Evolutionary conservation across 2,888 invertebrate species (phyloP).

Genomic region (Hipparchia semele): DNA sequence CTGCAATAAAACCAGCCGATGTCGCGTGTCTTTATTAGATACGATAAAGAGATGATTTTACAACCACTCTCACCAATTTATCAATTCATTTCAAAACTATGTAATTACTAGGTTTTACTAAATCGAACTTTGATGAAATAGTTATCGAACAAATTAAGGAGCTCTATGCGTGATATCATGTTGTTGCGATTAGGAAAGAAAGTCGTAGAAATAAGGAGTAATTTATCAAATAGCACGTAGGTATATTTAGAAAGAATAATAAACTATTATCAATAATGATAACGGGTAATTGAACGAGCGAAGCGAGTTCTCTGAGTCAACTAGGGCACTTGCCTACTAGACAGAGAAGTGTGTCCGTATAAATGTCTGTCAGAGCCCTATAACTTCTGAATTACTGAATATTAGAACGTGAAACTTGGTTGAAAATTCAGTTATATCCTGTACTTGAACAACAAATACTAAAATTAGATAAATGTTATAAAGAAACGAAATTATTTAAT

Average conservation of each 20-base stretch:
- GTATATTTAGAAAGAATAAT: neutral
- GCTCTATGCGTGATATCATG: slow-evolving; percentile 18
- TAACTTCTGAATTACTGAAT: no score
- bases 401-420: no score
- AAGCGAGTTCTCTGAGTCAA: no score
- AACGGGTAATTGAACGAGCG: neutral
- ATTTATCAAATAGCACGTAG: slow-evolving; percentile 20
- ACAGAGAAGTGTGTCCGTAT: no score
- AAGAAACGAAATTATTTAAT: no score
- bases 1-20: slow-evolving; percentile 38
- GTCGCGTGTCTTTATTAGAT: slow-evolving; percentile 49
- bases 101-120: slow-evolving; percentile 10
- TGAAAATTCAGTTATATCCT: no score
- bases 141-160: neutral
- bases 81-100: slow-evolving; percentile 25
- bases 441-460: no score
- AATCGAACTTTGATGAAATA: slow-evolving; percentile 13
- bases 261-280: slow-evolving; percentile 18
- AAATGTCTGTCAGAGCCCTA: no score
- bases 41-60: slow-evolving; percentile 43
- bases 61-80: slow-evolving; percentile 41
- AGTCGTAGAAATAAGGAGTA: neutral
- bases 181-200: slow-evolving; percentile 1
- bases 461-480: no score
- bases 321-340: no score